Conservation (phyloP, 2,888 invertebrate genomes). For the Agrochola macilenta region DNA sequence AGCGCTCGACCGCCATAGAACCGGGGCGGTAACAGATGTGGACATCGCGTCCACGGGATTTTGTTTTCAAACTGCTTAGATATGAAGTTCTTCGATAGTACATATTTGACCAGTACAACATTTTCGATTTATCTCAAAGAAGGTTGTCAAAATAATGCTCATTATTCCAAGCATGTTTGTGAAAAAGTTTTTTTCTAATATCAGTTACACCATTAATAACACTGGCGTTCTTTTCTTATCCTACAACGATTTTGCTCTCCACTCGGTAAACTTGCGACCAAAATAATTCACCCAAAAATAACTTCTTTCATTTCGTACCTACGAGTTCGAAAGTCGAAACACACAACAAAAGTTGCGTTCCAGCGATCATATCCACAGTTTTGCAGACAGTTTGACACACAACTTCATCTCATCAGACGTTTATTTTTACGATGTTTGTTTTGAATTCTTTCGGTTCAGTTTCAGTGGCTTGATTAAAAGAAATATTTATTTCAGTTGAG, state of each 20-base stretch:
- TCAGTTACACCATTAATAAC: neutral
- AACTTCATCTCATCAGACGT: constrained; percentile 64
- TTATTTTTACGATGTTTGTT: constrained; percentile 80
- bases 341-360: constrained; percentile 63
- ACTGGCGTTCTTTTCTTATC: constrained; percentile 6
- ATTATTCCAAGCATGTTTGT: too few relatives aligned
- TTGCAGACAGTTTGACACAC: constrained; percentile 67
- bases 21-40: too few relatives aligned
- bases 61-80: too few relatives aligned
- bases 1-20: too few relatives aligned
- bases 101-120: too few relatives aligned
- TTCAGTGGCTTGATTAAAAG: constrained; percentile 75
- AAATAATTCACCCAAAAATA: constrained; percentile 59
- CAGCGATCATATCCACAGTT: constrained; percentile 64
- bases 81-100: too few relatives aligned
- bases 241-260: neutral
- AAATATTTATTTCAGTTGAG: constrained; percentile 63
- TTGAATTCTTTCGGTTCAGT: constrained; percentile 72
- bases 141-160: too few relatives aligned
- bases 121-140: too few relatives aligned
- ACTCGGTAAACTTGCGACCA: constrained; percentile 27
- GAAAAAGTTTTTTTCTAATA: neutral
- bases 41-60: too few relatives aligned
- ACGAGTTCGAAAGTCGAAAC: constrained; percentile 55
- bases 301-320: constrained; percentile 53